A percentile compares a stretch with the other conserved stretches of the same genome.
phyloP scores from a whole-genome alignment of 1,140 invertebrate genomes.

The Hermetia illucens region DNA sequence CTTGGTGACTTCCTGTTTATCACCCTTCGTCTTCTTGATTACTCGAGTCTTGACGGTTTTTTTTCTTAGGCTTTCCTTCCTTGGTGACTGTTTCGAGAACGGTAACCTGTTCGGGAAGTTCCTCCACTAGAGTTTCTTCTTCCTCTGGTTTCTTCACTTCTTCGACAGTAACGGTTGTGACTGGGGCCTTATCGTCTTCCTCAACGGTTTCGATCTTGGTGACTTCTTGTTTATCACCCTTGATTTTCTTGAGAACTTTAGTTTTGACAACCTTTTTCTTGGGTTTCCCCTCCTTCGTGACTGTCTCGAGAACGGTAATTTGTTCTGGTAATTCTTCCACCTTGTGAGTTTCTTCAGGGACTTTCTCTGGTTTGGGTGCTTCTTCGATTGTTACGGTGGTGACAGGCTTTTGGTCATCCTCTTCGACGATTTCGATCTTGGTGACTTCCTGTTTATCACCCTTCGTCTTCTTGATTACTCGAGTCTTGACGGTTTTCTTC shows the following conservation, averaged over 20 bases:
- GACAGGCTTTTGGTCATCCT: conserved; percentile 16
- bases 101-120: conserved; percentile 19
- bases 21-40: conserved; percentile 7
- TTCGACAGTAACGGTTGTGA: conserved; percentile 15
- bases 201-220: conserved; percentile 21
- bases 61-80: conserved; percentile 9
- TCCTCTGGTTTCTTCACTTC: conserved; percentile 10
- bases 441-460: conserved; percentile 19
- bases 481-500: conserved; percentile 12
- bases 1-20: conserved; percentile 10
- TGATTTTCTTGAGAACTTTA: conserved; percentile 17
- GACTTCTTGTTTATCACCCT: conserved; percentile 18
- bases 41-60: conserved; percentile 8
- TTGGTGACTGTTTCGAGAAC: conserved; percentile 18
- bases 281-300: conserved; percentile 15
- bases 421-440: conserved; percentile 13
- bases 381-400: conserved; percentile 18
- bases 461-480: conserved; percentile 11
- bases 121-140: conserved; percentile 6
- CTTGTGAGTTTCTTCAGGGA: conserved; percentile 7
- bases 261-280: conserved; percentile 13
- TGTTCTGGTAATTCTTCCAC: conserved; percentile 15
- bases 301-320: conserved; percentile 19
- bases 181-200: conserved; percentile 13
- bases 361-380: conserved; percentile 2